Percentiles rank a stretch among this genome's conserved stretches.
phyloP scores from a whole-genome alignment of 64 coral and sea anemone genomes.

The Porites australiensis region DNA sequence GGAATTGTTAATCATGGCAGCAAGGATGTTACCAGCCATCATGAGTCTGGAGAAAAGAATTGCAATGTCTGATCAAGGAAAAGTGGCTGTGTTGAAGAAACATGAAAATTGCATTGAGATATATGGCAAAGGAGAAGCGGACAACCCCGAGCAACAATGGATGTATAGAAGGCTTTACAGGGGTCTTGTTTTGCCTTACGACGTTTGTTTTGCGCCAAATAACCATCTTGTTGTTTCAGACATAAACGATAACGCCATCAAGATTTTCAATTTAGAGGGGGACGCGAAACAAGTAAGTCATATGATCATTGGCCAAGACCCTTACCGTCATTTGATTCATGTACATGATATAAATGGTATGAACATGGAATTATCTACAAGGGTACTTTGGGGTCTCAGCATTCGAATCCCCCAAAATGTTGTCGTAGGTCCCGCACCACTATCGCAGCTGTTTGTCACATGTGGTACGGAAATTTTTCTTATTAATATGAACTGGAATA shows the following conservation, averaged over 20 bases:
- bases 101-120: neutral
- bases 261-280: conserved; percentile 14
- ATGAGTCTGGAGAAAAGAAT: neutral
- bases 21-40: neutral
- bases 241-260: neutral
- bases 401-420: conserved; percentile 29
- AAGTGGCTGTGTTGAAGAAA: neutral
- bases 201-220: conserved; percentile 40
- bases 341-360: neutral
- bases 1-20: neutral
- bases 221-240: conserved; percentile 23
- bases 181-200: neutral
- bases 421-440: neutral
- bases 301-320: conserved; percentile 14
- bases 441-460: conserved; percentile 1
- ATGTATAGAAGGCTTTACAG: neutral
- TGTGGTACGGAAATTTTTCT: neutral
- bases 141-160: neutral
- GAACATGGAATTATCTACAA: neutral
- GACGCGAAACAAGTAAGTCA: conserved; percentile 16
- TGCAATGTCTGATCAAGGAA: conserved; percentile 5
- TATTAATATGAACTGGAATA: conserved; percentile 32
- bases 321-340: neutral
- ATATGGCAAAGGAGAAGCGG: neutral
- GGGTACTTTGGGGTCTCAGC: neutral